Percentiles rank a stretch among this genome's conserved stretches.
Evolutionary conservation across 2,888 invertebrate species (phyloP).

Genomic region (Drosophila mercatorum): DNA sequence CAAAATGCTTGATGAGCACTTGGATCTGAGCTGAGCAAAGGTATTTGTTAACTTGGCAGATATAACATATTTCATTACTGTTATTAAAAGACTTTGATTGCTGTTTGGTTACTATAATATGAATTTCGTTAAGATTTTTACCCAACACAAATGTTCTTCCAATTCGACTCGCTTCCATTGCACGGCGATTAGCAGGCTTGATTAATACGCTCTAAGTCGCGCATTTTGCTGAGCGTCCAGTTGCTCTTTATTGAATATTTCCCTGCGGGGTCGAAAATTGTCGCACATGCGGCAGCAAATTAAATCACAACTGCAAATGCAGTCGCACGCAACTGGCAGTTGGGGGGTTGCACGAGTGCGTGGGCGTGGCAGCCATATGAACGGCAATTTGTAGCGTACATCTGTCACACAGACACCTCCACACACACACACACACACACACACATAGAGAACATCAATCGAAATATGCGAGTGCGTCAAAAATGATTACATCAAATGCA

Average conservation of each 20-base stretch:
- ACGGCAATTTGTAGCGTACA: constrained; percentile 43
- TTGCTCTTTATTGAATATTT: constrained; percentile 31
- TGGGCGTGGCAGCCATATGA: constrained; percentile 51
- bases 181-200: neutral
- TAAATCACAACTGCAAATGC: constrained; percentile 55
- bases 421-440: neutral
- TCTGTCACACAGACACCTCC: constrained; percentile 37
- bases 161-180: neutral
- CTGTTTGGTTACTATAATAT: too few species aligned
- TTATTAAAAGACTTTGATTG: too few species aligned
- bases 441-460: constrained; percentile 28
- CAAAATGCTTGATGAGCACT: too few species aligned
- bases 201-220: neutral
- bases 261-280: constrained; percentile 57
- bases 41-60: too few species aligned
- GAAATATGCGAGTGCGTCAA: constrained; percentile 71
- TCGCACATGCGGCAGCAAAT: constrained; percentile 66
- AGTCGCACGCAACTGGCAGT: constrained; percentile 21
- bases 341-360: constrained; percentile 12
- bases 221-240: neutral
- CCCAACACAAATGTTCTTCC: too few species aligned
- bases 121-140: too few species aligned
- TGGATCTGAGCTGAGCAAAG: too few species aligned
- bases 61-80: too few species aligned
- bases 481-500: constrained; percentile 81